A percentile compares a stretch with the other conserved stretches of the same genome.
Evolutionary conservation across 1,140 invertebrate species (phyloP).

Genomic region (Dendrolimus punctatus): DNA sequence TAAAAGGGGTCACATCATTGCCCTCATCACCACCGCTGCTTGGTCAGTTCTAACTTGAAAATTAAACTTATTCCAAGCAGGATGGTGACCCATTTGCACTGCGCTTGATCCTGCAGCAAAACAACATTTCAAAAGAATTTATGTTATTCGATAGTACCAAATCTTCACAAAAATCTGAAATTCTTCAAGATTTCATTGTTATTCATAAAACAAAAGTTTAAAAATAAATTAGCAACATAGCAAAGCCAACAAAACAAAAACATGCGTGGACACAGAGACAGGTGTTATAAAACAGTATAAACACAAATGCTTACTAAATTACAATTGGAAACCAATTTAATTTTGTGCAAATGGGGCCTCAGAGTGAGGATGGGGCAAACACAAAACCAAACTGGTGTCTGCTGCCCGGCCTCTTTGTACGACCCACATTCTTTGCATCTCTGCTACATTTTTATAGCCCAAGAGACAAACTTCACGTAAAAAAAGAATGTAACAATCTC

Average conservation of each 20-base stretch:
- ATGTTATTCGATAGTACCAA: too few species aligned
- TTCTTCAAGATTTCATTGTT: slow-evolving; percentile 15
- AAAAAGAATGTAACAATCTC: too few species aligned
- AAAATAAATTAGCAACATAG: slow-evolving; percentile 19
- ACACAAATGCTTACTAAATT: slow-evolving; percentile 16
- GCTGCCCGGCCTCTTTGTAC: slow-evolving; percentile 23
- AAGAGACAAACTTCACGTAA: too few species aligned
- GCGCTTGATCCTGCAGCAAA: slow-evolving; percentile 23
- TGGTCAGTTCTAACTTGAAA: slow-evolving; percentile 21
- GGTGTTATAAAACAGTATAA: slow-evolving; percentile 32
- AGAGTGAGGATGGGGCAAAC: slow-evolving; percentile 46
- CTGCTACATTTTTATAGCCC: too few species aligned
- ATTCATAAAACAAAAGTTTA: slow-evolving; percentile 25
- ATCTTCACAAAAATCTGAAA: slow-evolving; percentile 10
- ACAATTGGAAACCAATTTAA: slow-evolving; percentile 13
- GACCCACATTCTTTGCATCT: too few species aligned
- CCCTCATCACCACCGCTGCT: slow-evolving; percentile 52
- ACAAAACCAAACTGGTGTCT: slow-evolving; percentile 41
- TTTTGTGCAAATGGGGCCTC: slow-evolving; percentile 67
- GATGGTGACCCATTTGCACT: slow-evolving; percentile 66
- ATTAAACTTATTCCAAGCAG: slow-evolving; percentile 32
- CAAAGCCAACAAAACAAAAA: slow-evolving; percentile 48
- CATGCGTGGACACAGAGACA: slow-evolving; percentile 70
- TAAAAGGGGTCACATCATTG: slow-evolving; percentile 12
- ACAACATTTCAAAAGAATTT: too few species aligned